Percentiles rank a stretch among this genome's conserved stretches.
Evolutionary conservation across 2,888 invertebrate genomes (phyloP).

Genomic region (Ormyrus rosae): DNA sequence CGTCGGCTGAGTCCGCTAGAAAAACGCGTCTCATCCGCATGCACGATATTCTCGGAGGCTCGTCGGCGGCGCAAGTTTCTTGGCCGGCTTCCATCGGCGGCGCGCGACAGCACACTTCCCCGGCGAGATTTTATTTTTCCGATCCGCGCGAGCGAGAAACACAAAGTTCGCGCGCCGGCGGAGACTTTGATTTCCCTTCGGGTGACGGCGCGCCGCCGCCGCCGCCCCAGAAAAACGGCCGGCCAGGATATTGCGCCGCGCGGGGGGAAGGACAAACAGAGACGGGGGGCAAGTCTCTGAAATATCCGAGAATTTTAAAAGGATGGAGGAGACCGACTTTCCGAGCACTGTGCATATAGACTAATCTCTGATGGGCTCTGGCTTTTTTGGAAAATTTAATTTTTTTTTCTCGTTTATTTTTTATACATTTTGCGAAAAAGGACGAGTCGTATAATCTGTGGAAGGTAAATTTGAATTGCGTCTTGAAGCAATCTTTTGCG

Average conservation of each 20-base stretch:
- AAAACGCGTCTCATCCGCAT: background rate
- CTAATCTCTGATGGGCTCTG: no score
- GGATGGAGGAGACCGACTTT: no score
- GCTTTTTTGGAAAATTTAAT: no score
- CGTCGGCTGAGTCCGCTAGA: background rate
- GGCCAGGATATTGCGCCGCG: background rate
- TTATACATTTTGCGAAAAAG: no score
- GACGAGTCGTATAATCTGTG: no score
- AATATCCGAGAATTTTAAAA: no score
- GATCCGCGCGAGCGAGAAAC: background rate
- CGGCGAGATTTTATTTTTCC: constrained; percentile 23
- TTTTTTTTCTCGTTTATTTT: no score
- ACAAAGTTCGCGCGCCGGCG: constrained; percentile 19
- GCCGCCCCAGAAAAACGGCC: background rate
- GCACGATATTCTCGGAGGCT: background rate
- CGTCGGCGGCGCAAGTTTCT: constrained; percentile 19
- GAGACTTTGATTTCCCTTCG: constrained; percentile 49
- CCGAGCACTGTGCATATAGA: no score
- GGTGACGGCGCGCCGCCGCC: background rate
- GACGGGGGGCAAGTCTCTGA: no score
- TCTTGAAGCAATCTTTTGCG: no score
- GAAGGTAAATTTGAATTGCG: no score
- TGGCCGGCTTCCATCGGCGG: constrained; percentile 30
- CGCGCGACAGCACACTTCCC: constrained; percentile 9
- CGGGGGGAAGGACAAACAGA: background rate